Evolutionary conservation across 2,888 invertebrate species (phyloP), one percentile per base, ranked within the genome.

Genomic region (Polyommatus icarus): DNA sequence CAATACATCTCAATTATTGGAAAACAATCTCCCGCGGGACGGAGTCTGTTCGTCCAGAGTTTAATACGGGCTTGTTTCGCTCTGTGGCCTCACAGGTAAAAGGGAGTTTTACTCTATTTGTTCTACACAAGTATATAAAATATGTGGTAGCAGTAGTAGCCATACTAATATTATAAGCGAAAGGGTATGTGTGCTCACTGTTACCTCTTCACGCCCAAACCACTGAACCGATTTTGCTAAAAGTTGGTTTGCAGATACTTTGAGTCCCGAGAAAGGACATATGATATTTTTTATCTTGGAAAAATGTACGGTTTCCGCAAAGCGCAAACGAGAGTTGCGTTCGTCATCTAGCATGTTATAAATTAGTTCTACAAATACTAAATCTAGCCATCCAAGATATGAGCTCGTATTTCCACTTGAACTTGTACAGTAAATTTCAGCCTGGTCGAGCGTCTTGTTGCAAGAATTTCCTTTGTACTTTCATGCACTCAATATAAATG

Each of bases 1-100:
- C 67, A 67, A 67, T 67, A 67, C 29, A 18, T 67, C 67, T 29
- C 29, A 67, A 67, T 67, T 67, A 67, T 67, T 15, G 67, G 67
- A 67, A 67, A 67, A 67, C 67, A 15, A 67, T 67, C 29, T 29
- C 67, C 7, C 18, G 18, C 12, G 67, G 67, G 67, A 67, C 67
- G 29, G 10, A 32, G 67, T 7, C 67, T 61, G 67, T 15, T 67
- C 67, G 67, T 15, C 18, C 67, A 6, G 15, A 32, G 67, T 67
- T 32, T 67, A 67, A 59, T 67, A 67, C 67, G 10, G 24, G 24
- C 61, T 29, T 67, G 67, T 67, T 67, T 67, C 67, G 67, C 67
- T 32, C 67, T 32, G 67, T 67, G 67, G 18, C 29, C 67, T 3
- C 32, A 67, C 67, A 67, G 67, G 67, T 67, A 29, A 67, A 67